phyloP scores from a whole-genome alignment of 2,113 vertebrate species.

The Suricata suricatta region DNA sequence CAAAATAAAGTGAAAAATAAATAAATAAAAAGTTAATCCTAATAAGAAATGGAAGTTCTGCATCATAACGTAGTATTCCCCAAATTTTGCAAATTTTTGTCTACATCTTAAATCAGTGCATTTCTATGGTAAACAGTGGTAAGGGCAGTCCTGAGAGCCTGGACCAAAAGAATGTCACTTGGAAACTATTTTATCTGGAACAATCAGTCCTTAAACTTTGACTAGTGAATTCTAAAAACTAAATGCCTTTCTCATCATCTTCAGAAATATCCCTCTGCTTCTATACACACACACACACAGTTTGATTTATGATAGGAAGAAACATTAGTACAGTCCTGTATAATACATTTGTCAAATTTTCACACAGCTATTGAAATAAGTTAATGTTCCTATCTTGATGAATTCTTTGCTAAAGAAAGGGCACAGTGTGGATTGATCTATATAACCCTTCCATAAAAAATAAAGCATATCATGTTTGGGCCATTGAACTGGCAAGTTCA shows the following conservation, averaged over 20 bases:
- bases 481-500: not conserved
- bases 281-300: not conserved
- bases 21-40: not conserved
- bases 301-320: not conserved
- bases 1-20: no score
- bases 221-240: not conserved
- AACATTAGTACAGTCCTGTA: not conserved
- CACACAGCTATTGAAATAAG: not conserved
- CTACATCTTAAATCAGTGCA: not conserved
- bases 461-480: not conserved
- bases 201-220: not conserved
- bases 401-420: not conserved
- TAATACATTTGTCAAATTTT: not conserved
- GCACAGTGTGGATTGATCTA: not conserved
- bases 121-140: not conserved
- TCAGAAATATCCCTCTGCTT: not conserved
- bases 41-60: not conserved
- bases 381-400: not conserved
- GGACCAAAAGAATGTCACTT: not conserved
- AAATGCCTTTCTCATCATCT: not conserved
- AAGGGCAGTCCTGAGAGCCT: not conserved
- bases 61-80: not conserved
- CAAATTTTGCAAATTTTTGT: not conserved
- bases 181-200: not conserved
- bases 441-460: not conserved